Evolutionary conservation across 1,140 invertebrate species (phyloP), one percentile per base, ranked within the genome.

Genomic region (Gonioctena quinquepunctata): DNA sequence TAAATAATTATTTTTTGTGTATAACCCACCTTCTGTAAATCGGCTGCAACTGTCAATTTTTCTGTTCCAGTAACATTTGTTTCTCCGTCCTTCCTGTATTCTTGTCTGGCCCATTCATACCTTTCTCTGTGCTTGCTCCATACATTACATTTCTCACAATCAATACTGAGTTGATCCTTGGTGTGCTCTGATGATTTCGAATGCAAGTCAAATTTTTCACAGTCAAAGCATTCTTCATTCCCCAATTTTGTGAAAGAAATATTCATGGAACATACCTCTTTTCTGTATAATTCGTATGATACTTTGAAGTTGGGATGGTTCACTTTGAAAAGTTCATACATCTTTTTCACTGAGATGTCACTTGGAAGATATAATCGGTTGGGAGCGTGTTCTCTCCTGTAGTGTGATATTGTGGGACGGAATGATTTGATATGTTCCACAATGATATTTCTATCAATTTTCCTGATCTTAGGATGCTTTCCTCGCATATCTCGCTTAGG

Each of bases 311-410:
- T 8, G 56, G 77, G 72, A 57, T 73, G 68, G 42, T 75, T 76
- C 66, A 73, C 22, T 16, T 64, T 33, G 62, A 82, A 82, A 67
- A 79, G 59, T 25, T 72, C 52, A 63, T 78, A 73, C 80, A 82
- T 81, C 3, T 52, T 21, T 22, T 50, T 74, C 42, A 79, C 69
- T 48, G 73, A 77, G 11, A 79, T 54, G 33, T 81, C 77, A 23
- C 23, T 64, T 13, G 68, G 68, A 11, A 69, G 61, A 63, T 69
- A 69, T n/a, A 16, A 1, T 8, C 68, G 25, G 18, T 54, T 50
- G 13, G 68, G 59, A 1, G 61, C 62, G 66, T 59, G 50, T 42
- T 70, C 54, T 54, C 68, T 49, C 5, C 62, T 16, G 33, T 70
- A 70, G 54, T 70, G 61, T n/a, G 52, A 70, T 3, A 66, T 42